Percentiles rank a stretch among this genome's conserved stretches.
Conservation (phyloP, 1,140 invertebrate species). For the Papilio xuthus region DNA sequence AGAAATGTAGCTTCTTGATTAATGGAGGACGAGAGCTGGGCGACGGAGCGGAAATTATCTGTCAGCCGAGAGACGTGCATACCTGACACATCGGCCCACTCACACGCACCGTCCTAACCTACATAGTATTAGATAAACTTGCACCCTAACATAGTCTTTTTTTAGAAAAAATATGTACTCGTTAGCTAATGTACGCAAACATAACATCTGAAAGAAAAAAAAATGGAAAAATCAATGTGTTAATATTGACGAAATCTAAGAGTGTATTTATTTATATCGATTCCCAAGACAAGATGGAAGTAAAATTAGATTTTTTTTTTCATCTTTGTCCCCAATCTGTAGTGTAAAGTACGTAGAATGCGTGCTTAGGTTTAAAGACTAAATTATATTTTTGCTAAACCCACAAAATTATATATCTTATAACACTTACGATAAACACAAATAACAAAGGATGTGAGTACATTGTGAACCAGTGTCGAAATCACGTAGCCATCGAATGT, state of each 20-base stretch:
- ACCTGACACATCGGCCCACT: constrained; percentile 4
- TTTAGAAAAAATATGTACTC: background rate
- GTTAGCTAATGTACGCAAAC: too few species aligned
- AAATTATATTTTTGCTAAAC: too few species aligned
- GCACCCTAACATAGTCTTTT: background rate
- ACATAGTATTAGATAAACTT: constrained; percentile 8
- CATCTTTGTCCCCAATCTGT: too few species aligned
- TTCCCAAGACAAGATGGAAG: too few species aligned
- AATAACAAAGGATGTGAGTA: background rate
- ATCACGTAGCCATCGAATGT: background rate
- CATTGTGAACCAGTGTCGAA: background rate
- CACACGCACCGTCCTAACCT: constrained; percentile 2
- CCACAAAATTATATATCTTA: too few species aligned
- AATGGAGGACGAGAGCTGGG: constrained; percentile 20
- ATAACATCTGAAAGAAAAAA: too few species aligned
- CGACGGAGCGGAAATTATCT: constrained; percentile 34
- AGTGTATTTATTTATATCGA: too few species aligned
- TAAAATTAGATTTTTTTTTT: too few species aligned
- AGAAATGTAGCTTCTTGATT: constrained; percentile 22
- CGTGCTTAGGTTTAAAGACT: too few species aligned
- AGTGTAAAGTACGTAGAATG: too few species aligned
- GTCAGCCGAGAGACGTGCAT: constrained; percentile 27
- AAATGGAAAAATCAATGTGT: too few species aligned
- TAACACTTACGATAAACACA: background rate
- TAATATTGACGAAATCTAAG: too few species aligned